Conservation (phyloP, 2,113 vertebrate species). For the Hylia prasina region DNA sequence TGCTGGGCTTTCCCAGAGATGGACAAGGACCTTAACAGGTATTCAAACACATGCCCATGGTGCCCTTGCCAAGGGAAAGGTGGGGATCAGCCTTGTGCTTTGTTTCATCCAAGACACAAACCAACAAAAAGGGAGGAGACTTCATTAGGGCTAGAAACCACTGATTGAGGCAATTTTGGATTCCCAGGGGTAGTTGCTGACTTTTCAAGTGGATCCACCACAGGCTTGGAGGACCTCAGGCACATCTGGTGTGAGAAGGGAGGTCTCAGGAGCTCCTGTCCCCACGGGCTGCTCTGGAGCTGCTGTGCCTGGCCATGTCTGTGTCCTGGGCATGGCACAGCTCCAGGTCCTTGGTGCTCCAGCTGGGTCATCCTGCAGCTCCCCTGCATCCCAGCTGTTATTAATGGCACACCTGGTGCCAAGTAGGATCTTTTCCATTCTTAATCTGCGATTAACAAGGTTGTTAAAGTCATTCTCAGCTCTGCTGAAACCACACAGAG, state of each 20-base stretch:
- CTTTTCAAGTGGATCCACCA: neutral
- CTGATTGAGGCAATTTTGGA: neutral
- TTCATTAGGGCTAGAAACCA: neutral
- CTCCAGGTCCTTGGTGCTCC: neutral
- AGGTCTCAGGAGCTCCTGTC: neutral
- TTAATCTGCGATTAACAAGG: constrained; percentile 57
- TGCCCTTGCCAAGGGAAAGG: neutral
- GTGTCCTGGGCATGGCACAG: neutral
- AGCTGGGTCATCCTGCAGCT: neutral
- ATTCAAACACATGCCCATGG: neutral
- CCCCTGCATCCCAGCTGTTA: neutral
- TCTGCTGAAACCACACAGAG: constrained; percentile 39
- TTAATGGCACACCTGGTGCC: constrained; percentile 33
- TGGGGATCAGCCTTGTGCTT: neutral
- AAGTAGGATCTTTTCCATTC: constrained; percentile 36
- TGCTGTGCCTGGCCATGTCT: fast-evolving
- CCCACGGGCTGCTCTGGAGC: neutral
- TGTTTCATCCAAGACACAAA: neutral
- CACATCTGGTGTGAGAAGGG: neutral
- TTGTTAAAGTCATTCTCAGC: constrained; percentile 41
- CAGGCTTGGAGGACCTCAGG: neutral
- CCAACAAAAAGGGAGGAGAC: neutral
- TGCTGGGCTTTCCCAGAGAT: neutral
- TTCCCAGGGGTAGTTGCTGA: neutral
- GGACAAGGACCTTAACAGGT: neutral